A percentile compares a stretch with the other conserved stretches of the same genome.
Conservation (phyloP, 2,113 vertebrate species). For the Pachycephala philippinensis region DNA sequence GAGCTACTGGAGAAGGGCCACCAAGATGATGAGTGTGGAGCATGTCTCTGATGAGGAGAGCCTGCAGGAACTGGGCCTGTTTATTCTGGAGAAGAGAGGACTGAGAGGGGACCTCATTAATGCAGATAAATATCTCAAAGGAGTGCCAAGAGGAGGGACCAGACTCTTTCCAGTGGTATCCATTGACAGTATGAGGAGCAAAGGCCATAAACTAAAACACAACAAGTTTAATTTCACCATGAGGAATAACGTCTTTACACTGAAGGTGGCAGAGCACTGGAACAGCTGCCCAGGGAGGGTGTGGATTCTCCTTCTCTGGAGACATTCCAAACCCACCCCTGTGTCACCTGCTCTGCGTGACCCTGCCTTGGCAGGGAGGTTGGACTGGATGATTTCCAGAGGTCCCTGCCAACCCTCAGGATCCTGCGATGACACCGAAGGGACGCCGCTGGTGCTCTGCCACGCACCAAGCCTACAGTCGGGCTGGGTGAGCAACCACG, state of each 20-base stretch:
- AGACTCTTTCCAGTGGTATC: neutral
- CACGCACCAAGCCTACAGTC: neutral
- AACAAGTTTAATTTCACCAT: neutral
- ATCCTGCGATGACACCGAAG: accelerated
- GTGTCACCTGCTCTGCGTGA: neutral
- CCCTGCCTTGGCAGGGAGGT: neutral
- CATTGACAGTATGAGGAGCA: accelerated
- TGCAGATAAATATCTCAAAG: neutral
- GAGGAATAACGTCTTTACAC: neutral
- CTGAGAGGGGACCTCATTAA: neutral
- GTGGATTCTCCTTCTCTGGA: neutral
- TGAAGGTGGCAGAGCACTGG: neutral
- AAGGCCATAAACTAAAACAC: neutral
- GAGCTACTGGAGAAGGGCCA: neutral
- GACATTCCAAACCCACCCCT: neutral
- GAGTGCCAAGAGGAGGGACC: neutral
- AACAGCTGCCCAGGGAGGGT: neutral
- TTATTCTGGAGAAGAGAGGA: neutral
- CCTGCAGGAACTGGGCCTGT: accelerated
- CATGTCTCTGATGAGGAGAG: neutral
- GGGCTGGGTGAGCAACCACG: neutral
- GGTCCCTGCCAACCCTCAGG: neutral
- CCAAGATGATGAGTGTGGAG: no score
- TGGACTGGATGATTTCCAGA: neutral
- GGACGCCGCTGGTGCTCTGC: no score